These are phyloP conservation scores for Baronia brevicornis DNA, from an alignment of 2,888 invertebrate genomes.

Conservation along the genomic window DNA sequence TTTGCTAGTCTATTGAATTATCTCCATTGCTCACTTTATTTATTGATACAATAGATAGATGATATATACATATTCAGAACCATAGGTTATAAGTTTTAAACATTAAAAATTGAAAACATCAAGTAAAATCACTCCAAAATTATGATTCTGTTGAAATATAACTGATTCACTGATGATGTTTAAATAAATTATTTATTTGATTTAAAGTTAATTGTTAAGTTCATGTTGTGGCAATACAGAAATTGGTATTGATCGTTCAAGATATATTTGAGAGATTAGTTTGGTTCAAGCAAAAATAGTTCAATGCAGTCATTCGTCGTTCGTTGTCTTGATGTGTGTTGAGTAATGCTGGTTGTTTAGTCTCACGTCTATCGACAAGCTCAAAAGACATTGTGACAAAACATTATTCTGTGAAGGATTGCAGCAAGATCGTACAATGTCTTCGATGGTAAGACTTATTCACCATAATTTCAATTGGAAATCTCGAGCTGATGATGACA, in stretches of 20 bases:
- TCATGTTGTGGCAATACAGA: conserved; percentile 22
- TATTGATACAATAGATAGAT: too few species aligned
- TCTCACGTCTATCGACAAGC: conserved; percentile 53
- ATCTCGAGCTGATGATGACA: too few species aligned
- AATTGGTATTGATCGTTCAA: conserved; percentile 54
- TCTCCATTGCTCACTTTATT: too few species aligned
- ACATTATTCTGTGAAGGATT: conserved; percentile 30
- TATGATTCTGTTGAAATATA: too few species aligned
- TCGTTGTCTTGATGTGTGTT: conserved; percentile 24
- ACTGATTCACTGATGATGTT: too few species aligned
- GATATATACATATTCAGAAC: too few species aligned
- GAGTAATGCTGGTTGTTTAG: conserved; percentile 38
- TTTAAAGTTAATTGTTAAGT: too few species aligned
- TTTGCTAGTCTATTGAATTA: too few species aligned
- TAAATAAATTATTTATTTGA: too few species aligned
- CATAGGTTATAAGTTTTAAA: too few species aligned
- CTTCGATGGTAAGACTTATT: conserved; percentile 52
- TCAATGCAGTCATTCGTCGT: conserved; percentile 34
- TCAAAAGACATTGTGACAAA: conserved; percentile 59
- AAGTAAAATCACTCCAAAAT: too few species aligned
- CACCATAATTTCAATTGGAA: conserved; percentile 12
- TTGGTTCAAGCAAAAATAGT: conserved; percentile 35
- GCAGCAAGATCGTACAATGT: conserved; percentile 39
- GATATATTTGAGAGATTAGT: conserved; percentile 33
- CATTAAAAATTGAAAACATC: too few species aligned